Conservation (phyloP, 2,797 vertebrate species). For the Aplochiton taeniatus region DNA sequence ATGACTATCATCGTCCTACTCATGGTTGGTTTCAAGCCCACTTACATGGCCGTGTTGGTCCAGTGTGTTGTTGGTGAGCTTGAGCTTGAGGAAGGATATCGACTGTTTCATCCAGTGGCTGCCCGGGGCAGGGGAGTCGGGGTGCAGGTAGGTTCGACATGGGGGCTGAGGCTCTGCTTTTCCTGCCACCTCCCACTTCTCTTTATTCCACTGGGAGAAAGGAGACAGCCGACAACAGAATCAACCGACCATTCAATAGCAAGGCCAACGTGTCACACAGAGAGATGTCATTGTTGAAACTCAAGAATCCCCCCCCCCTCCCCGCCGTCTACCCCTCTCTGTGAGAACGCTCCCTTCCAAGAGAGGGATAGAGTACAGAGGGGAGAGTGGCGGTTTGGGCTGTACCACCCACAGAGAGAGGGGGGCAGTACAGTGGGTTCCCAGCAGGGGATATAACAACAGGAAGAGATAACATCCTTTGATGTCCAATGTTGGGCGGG, state of each 20-base stretch:
- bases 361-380: constrained; percentile 22
- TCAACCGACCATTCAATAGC: constrained; percentile 3
- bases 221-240: constrained; percentile 9
- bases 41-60: constrained; percentile 90
- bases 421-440: constrained; percentile 61
- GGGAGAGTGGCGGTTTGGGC: constrained; percentile 37
- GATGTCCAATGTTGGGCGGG: constrained; percentile 69
- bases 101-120: constrained; percentile 94
- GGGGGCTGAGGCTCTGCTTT: constrained; percentile 92
- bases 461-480: constrained; percentile 82
- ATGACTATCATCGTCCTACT: too few relatives aligned
- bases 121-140: constrained; percentile 88
- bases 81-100: constrained; percentile 89
- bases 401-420: constrained; percentile 67
- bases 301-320: too few relatives aligned
- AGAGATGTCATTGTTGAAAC: constrained; percentile 24
- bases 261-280: constrained; percentile 23
- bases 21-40: background rate
- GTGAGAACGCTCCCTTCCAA: background rate
- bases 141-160: constrained; percentile 88
- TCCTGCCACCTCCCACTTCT: constrained; percentile 91
- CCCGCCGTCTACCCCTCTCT: constrained; percentile 10
- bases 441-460: constrained; percentile 80
- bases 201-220: constrained; percentile 87
- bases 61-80: constrained; percentile 92